Evolutionary conservation across 1,140 invertebrate genomes (phyloP), one percentile per base, ranked within the genome.

Genomic region (Pteromalus puparum): DNA sequence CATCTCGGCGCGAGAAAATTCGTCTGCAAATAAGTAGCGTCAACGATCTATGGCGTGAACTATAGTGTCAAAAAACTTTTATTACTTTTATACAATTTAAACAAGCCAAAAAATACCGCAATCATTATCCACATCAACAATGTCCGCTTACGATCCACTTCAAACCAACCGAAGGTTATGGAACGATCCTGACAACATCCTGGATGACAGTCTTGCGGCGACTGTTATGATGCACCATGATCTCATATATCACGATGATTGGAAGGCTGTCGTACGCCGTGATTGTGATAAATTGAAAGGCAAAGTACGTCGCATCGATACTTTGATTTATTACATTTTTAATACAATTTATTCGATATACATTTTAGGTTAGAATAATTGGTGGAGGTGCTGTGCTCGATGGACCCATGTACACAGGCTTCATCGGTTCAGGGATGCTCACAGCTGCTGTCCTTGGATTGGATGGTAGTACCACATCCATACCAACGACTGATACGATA

Each of bases 381-480:
- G 94, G 94, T 86, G 96, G 96, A 26, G 96, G 96, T 38, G 94
- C 94, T 61, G 94, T 93, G 21, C 96, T 96, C 18, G 95, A 96
- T 90, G 96, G 97, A 91, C 95, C 96, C 34, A 92, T 93, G 86
- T 91, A 93, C 85, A 93, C 93, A 85, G 94, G 96, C 53, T 96
- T 94, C 90, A 95, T 97, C 72, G 96, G 96, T 0, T 87, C 90
- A 88, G 96, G 96, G 34, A 95, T 96, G 94, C 88, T 97, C 75
- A 95, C 94, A 81, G 96, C 94, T 65, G 95, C 95, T 18, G 93
- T 97, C 65, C 94, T 93, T 86, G 96, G 96, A 78, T 93, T 97
- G 67, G 93, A 93, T 85, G 96, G 96, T 72, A 91, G 93, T 81
- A 90, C 95, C 53, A 95, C 95, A 81, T 87, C 87, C 75, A 84